Evolutionary conservation across 92 coral and sea anemone genomes (phyloP), one percentile per base, ranked within the genome.

Genomic region (Porites rus): DNA sequence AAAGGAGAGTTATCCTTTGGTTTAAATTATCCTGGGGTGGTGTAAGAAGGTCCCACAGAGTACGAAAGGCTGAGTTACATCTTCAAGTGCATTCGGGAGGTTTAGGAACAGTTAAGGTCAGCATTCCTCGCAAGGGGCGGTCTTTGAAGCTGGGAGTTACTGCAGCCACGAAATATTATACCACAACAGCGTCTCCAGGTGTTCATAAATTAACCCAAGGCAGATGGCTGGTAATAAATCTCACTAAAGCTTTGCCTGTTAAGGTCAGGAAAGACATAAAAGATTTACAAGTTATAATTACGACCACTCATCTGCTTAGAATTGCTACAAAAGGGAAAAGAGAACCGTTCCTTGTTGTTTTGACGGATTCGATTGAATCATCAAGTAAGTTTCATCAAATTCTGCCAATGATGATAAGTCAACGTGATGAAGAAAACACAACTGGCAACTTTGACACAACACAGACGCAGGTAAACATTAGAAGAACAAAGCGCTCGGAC

Each of bases 311-410:
- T 72, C 4, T 52, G 1, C 17, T 83, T 10, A 62, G 25, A n/a
- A 74, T 83, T 65, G 80, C 52, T 63, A 38, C 43, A 50, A 74
- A 62, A 20, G 89, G 92, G 20, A 84, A 78, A 56, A 38, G 84
- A 73, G 80, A 77, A 46, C 92, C 92, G 22, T 80, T 76, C 24
- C 77, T 89, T 20, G 81, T 67, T 10, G 82, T 89, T 38, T 84
- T 65, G 31, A 65, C 81, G 16, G 80, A 74, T 53, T 64, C 69
- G 16, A 19, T 51, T 7, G 77, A 54, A 24, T 1, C 63, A 43
- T 52, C 53, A 58, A 59, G 38, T 10, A 24, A 14, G 18, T 18
- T 51, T 17, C 77, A 20, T 19, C 28, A n/a, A 18, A 14, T 60
- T 58, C 77, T 62, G 12, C 50, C 77, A 56, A 1, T 81, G 69